Percentiles rank a stretch among this genome's conserved stretches.
Evolutionary conservation across 2,888 invertebrate species (phyloP).

Genomic region (Beris morrisii): DNA sequence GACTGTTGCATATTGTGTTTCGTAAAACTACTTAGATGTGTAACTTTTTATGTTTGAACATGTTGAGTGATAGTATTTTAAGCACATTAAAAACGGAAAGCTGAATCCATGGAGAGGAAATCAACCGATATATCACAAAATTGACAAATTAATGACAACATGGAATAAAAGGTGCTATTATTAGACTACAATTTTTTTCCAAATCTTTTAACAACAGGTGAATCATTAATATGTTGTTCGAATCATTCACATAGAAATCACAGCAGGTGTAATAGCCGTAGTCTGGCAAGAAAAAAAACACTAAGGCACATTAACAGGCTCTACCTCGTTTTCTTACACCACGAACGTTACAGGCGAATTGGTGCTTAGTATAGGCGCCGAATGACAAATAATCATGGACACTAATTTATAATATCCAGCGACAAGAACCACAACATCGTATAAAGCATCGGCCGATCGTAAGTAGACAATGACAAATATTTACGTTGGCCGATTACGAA

Average conservation of each 20-base stretch:
- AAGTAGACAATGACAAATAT: conserved; percentile 29
- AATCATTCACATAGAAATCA: conserved; percentile 10
- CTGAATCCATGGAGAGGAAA: too few species aligned
- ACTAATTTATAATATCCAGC: conserved; percentile 23
- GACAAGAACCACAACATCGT: conserved; percentile 3
- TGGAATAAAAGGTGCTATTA: conserved; percentile 22
- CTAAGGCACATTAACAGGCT: conserved; percentile 8
- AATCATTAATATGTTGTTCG: conserved; percentile 18
- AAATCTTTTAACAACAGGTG: conserved; percentile 3
- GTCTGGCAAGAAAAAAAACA: background rate
- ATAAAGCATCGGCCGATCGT: background rate
- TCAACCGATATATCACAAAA: conserved; percentile 16
- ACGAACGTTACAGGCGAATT: background rate
- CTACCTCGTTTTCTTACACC: background rate
- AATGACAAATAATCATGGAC: conserved; percentile 23
- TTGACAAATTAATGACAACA: conserved; percentile 27
- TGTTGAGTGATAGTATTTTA: too few species aligned
- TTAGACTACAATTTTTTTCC: conserved; percentile 25
- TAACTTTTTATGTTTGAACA: too few species aligned
- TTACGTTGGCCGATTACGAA: conserved; percentile 27
- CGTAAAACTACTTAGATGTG: too few species aligned
- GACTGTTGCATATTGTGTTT: too few species aligned
- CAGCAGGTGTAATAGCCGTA: conserved; percentile 17
- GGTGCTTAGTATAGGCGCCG: conserved; percentile 4
- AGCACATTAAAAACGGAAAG: too few species aligned